Evolutionary conservation across 35 echinoderm and acorn worm species (phyloP), one percentile per base, ranked within the genome.

Genomic region (Holothuria glaberrima): DNA sequence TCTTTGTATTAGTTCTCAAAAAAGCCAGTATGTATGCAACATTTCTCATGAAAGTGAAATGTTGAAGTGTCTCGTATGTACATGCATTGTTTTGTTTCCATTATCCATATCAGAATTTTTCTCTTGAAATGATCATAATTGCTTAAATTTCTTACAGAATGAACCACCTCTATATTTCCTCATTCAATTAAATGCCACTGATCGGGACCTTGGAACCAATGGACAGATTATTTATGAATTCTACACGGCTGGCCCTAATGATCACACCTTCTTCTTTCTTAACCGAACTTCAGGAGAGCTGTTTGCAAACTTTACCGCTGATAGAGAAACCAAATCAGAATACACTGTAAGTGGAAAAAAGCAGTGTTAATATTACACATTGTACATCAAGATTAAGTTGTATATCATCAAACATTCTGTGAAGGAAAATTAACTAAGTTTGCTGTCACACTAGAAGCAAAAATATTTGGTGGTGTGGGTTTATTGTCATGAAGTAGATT

Each of bases 161-260:
- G 57, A 86, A 38, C 38, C 72, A 58, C 60, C 78, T 20, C 89
- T 92, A 0, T 80, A 61, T 25, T 70, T 54, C 45, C 83, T 97
- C 59, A 65, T 66, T 25, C 27, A 35, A 7, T 64, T 94, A 27
- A 70, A 85, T 20, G 95, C 95, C 29, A 86, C 79, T 7, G 95
- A 97, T 66, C 34, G 68, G 9, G 94, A 97, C 30, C 68, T 88
- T 16, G 94, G 94, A 41, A 64, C 30, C 59, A 92, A 92, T 30
- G 95, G 95, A 26, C 35, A 85, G 27, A 89, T 97, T 20, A 58
- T 48, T 65, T 97, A 97, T 61, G 86, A 89, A 22, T 86, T 97
- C 67, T 80, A 86, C 1, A 71, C 48, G 19, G 58, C 78, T 6
- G 58, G 34, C 6, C 30, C 4, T 58, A 27, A 70, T 21, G 81